Evolutionary conservation across 1,140 invertebrate genomes (phyloP).

Genomic region (Drosophila asahinai): DNA sequence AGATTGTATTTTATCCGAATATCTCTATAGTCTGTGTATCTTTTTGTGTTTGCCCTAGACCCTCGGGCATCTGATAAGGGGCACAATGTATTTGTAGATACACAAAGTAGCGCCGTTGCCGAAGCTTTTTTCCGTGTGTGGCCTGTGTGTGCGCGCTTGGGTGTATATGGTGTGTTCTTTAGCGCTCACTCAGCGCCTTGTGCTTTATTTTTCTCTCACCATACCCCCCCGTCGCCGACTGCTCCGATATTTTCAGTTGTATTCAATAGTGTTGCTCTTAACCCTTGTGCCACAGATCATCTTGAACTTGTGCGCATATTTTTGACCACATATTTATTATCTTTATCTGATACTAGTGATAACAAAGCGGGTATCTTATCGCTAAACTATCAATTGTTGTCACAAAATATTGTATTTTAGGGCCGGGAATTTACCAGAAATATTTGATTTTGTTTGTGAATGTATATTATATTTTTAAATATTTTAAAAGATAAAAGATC

Average conservation of each 20-base stretch:
- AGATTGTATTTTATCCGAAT: no score
- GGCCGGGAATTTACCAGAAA: background rate
- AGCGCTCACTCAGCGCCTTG: constrained; percentile 30
- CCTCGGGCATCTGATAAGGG: constrained; percentile 28
- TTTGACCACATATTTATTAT: no score
- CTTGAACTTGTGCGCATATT: background rate
- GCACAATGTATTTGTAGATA: constrained; percentile 12
- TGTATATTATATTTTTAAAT: no score
- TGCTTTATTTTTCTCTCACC: constrained; percentile 23
- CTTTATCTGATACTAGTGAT: background rate
- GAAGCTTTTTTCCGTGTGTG: constrained; percentile 2
- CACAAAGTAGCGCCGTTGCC: background rate
- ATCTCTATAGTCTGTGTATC: background rate
- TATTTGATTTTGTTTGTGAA: background rate
- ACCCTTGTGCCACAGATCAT: constrained; percentile 29
- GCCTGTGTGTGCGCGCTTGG: background rate
- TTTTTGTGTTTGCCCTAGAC: background rate
- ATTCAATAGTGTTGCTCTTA: constrained; percentile 20
- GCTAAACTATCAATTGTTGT: background rate
- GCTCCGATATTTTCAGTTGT: background rate
- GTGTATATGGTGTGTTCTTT: constrained; percentile 14
- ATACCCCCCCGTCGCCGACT: background rate
- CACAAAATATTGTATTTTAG: background rate
- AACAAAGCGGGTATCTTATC: background rate
- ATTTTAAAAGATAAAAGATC: no score